Base-by-base conservation (phyloP, 2,888 invertebrate species). In the Eupithecia dodoneata region DNA sequence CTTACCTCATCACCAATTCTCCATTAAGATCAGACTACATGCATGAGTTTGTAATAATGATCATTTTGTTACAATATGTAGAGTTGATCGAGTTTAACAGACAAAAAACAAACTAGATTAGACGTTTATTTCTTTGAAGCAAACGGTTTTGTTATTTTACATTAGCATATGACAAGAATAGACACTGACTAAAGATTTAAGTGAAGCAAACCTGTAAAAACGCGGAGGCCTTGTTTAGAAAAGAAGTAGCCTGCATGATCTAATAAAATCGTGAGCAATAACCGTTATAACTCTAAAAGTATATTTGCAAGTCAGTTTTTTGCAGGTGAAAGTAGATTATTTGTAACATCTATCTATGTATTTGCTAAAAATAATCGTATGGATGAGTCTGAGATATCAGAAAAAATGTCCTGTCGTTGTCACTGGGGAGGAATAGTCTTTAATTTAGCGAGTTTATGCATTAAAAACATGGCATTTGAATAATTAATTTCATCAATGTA, bases 1-100 rank as follows among this genome's bases (percentile, higher is more conserved):
- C 92, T 94, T 94, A 94, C 94, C 94, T 94, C 94, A 94, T 92
- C 83, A 77, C 81, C 67, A 74, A 74, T 80, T 82, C 90, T 87
- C 86, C 85, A 87, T 88, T 87, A 85, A 86, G 73, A 75, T 74
- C 69, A 66, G 75, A 87, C 86, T 90, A 89, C 88, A 87, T 89
- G 87, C 87, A 90, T 88, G 89, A 90, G 89, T 73, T 73, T 71
- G 45, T 69, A 69, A 5, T 45, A 66, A 76, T 86, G 85, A 81
- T 81, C 80, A 86, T 83, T 87, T 88, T 88, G 86, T 90, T 91
- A 90, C 87, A 90, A 89, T 88, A 86, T 82, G 77, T 85, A 80
- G 82, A 73, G 77, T 73, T 76, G 80, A 74, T 75, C 75, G 79
- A 79, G 74, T 65, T 73, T 75, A 81, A 42, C 42, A 30, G 4